These are phyloP conservation scores for Rhamnusium bicolor DNA, from an alignment of 2,888 invertebrate genomes.

Conservation along the genomic window DNA sequence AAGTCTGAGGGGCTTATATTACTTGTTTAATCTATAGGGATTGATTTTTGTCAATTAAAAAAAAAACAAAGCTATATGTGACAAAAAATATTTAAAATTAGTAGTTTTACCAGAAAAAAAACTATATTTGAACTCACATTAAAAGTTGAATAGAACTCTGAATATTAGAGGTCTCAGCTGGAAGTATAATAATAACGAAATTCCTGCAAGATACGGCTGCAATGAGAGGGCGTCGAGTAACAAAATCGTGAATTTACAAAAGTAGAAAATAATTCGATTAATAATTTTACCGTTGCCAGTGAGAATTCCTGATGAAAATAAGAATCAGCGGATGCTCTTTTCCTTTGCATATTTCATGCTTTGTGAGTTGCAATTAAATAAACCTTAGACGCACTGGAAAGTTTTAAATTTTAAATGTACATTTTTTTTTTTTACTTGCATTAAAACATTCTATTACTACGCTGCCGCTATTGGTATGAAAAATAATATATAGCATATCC, in stretches of 20 bases:
- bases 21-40: no score
- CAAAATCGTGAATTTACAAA: constrained; percentile 1
- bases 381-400: not conserved
- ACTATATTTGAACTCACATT: no score
- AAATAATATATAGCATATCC: no score
- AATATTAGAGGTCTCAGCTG: not conserved
- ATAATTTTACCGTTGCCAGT: constrained; percentile 14
- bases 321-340: constrained; percentile 30
- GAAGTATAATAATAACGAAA: not conserved
- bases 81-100: no score
- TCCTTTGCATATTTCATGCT: constrained; percentile 23
- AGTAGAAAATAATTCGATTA: constrained; percentile 19
- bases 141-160: not conserved
- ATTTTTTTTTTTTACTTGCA: not conserved
- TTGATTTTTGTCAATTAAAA: no score
- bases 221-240: not conserved
- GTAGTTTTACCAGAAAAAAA: no score
- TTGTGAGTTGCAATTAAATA: constrained; percentile 27
- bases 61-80: no score
- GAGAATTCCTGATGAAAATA: constrained; percentile 10
- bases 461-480: no score
- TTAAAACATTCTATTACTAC: not conserved
- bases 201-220: not conserved
- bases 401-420: not conserved
- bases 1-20: no score